Evolutionary conservation across 2,113 vertebrate genomes (phyloP).

Genomic region (Misgurnus mizolepis): DNA sequence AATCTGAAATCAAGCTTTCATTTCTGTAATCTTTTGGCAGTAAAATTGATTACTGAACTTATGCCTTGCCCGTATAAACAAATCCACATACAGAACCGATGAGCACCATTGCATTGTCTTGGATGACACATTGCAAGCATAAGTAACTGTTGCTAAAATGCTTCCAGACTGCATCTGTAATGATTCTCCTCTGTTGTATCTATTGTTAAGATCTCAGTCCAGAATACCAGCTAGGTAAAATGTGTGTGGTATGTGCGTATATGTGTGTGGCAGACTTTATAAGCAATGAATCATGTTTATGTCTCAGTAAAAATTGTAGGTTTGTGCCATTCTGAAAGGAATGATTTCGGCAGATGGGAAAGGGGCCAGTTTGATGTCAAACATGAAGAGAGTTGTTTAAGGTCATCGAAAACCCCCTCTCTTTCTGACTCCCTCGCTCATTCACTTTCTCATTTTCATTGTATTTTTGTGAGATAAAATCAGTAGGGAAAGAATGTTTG

Average conservation of each 20-base stretch:
- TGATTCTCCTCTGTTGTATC: constrained; percentile 3
- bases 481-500: constrained; percentile 58
- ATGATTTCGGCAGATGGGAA: constrained; percentile 11
- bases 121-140: constrained; percentile 21
- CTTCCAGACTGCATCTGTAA: constrained; percentile 45
- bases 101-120: constrained; percentile 16
- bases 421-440: not conserved
- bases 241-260: constrained; percentile 40
- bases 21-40: constrained; percentile 5
- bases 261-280: constrained; percentile 51
- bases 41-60: not conserved
- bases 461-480: constrained; percentile 55
- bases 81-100: not conserved
- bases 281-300: constrained; percentile 40
- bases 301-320: constrained; percentile 24
- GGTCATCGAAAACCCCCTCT: constrained; percentile 29
- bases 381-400: constrained; percentile 50
- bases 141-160: constrained; percentile 25
- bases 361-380: constrained; percentile 29
- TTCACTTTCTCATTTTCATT: constrained; percentile 31
- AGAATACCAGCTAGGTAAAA: constrained; percentile 46
- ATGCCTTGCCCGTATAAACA: constrained; percentile 14
- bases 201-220: constrained; percentile 14
- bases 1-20: not conserved
- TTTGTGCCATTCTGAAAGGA: constrained; percentile 23